Percentiles rank a stretch among this genome's conserved stretches.
Evolutionary conservation across 1,140 invertebrate genomes (phyloP).

Genomic region (Harpegnathos saltator): DNA sequence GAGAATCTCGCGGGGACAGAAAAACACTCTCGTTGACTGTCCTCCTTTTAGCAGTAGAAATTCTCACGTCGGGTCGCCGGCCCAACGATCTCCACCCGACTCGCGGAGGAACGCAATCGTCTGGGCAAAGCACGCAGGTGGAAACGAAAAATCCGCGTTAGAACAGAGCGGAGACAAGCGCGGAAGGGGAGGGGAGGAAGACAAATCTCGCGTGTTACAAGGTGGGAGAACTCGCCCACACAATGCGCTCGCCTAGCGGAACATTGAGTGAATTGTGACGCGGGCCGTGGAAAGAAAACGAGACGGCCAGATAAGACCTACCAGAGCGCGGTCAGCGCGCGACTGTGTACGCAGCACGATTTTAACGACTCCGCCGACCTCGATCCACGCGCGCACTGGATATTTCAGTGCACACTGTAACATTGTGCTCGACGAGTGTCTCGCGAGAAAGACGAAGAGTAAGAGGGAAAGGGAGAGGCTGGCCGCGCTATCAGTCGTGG

Average conservation of each 20-base stretch:
- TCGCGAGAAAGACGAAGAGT: slow-evolving; percentile 3
- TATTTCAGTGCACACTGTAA: slow-evolving; percentile 41
- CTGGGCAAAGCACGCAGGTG: too few relatives aligned
- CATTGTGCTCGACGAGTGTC: background rate
- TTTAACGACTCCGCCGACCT: slow-evolving; percentile 59
- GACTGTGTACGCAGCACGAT: slow-evolving; percentile 30
- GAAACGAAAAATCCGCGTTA: slow-evolving; percentile 9
- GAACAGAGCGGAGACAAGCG: slow-evolving; percentile 4
- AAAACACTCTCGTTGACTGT: too few relatives aligned
- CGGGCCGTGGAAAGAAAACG: slow-evolving; percentile 3
- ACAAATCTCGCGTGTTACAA: background rate
- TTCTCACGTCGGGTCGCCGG: too few relatives aligned
- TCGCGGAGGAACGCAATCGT: too few relatives aligned
- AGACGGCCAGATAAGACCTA: slow-evolving; percentile 25
- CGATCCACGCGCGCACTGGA: slow-evolving; percentile 37
- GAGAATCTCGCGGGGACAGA: too few relatives aligned
- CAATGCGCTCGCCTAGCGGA: slow-evolving; percentile 38
- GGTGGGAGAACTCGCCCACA: slow-evolving; percentile 29
- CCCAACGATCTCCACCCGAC: too few relatives aligned
- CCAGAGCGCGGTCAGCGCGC: slow-evolving; percentile 6
- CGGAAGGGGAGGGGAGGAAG: slow-evolving; percentile 6
- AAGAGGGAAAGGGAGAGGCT: too few relatives aligned
- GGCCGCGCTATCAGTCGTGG: background rate
- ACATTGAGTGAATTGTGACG: slow-evolving; percentile 48
- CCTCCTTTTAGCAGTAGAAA: too few relatives aligned